Percentiles rank a stretch among this genome's conserved stretches.
Conservation (phyloP, 1,140 invertebrate species). For the Antheraea mylitta region DNA sequence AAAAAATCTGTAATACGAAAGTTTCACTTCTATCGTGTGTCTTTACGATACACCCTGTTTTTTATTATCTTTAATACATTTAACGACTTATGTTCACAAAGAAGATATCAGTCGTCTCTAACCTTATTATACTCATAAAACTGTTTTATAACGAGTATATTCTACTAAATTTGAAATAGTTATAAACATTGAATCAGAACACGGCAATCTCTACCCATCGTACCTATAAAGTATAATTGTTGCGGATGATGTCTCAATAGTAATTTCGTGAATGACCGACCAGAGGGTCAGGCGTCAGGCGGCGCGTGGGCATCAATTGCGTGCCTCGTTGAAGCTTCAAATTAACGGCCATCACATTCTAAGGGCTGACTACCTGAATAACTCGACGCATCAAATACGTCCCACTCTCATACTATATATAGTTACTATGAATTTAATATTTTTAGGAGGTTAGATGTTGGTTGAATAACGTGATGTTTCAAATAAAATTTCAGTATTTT, state of each 20-base stretch:
- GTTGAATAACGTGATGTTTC: background rate
- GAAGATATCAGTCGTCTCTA: no score
- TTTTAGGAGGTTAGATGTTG: background rate
- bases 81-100: no score
- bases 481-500: background rate
- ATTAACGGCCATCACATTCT: constrained; percentile 43
- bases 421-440: background rate
- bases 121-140: no score
- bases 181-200: background rate
- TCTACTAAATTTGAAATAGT: background rate
- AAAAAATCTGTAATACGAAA: no score
- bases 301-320: constrained; percentile 64
- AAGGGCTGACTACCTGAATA: constrained; percentile 9
- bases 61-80: no score
- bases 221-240: constrained; percentile 39
- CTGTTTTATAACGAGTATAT: background rate
- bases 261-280: constrained; percentile 54
- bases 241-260: constrained; percentile 57
- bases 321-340: constrained; percentile 57
- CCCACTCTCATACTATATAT: background rate
- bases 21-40: no score
- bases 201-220: background rate
- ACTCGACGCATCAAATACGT: background rate
- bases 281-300: constrained; percentile 45
- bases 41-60: no score